phyloP scores from a whole-genome alignment of 2,888 invertebrate species.

The Pinctada fucata region DNA sequence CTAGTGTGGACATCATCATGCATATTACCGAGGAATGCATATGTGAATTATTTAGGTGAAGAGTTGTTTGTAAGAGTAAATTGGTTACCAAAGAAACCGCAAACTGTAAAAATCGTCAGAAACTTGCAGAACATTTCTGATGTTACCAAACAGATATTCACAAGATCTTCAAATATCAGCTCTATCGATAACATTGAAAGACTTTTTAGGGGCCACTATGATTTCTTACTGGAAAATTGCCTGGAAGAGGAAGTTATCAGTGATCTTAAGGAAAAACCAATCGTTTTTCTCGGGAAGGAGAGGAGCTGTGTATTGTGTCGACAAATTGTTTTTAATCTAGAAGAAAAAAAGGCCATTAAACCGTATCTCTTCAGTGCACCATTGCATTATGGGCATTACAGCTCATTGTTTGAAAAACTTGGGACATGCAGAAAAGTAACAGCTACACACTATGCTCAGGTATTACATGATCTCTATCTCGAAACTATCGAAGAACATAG shows the following conservation, averaged over 20 bases:
- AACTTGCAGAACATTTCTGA: conserved; percentile 4
- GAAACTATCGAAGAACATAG: neutral
- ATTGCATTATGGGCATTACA: neutral
- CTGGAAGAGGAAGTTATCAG: neutral
- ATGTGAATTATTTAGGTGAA: neutral
- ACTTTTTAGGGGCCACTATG: neutral
- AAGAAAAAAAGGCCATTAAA: neutral
- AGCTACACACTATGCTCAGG: neutral
- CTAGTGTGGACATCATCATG: neutral
- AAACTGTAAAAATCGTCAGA: neutral
- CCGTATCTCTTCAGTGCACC: neutral
- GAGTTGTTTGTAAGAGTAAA: neutral
- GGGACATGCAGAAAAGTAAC: neutral
- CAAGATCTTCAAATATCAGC: neutral
- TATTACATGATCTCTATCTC: neutral
- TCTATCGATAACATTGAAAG: neutral
- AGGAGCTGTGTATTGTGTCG: neutral
- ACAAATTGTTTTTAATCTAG: neutral
- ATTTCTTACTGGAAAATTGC: neutral
- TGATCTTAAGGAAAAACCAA: neutral
- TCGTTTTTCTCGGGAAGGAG: neutral
- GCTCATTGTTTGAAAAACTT: neutral
- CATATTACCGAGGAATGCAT: neutral
- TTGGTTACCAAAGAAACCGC: neutral
- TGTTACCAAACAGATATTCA: neutral